Evolutionary conservation across 2,888 invertebrate species (phyloP).

Genomic region (Parnassius glacialis): DNA sequence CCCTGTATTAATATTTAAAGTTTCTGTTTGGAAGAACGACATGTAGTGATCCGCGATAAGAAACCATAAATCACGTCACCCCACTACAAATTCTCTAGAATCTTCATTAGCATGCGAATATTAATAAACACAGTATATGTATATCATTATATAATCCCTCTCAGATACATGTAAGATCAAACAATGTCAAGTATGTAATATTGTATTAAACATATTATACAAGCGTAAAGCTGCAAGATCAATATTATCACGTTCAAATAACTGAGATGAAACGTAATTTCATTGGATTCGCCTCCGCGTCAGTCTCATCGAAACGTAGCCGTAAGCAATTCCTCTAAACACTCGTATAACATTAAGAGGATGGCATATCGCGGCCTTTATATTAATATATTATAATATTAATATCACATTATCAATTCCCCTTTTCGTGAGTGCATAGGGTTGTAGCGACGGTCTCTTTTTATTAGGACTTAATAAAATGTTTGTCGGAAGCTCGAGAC

Average conservation of each 20-base stretch:
- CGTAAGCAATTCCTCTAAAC: slow-evolving; percentile 6
- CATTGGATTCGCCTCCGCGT: slow-evolving; percentile 46
- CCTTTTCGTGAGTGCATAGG: slow-evolving; percentile 33
- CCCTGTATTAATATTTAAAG: slow-evolving; percentile 65
- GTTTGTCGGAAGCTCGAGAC: slow-evolving; percentile 47
- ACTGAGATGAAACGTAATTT: slow-evolving; percentile 49
- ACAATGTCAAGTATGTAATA: slow-evolving; percentile 50
- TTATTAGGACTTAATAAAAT: slow-evolving; percentile 74
- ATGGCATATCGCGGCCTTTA: slow-evolving; percentile 26
- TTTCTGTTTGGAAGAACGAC: slow-evolving; percentile 51
- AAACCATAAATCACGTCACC: slow-evolving; percentile 20
- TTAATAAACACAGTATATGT: slow-evolving; percentile 4
- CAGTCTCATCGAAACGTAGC: slow-evolving; percentile 34
- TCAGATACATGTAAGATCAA: slow-evolving; percentile 49
- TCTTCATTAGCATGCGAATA: slow-evolving; percentile 16
- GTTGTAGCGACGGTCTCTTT: slow-evolving; percentile 40
- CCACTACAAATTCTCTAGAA: slow-evolving; percentile 4
- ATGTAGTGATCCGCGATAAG: slow-evolving; percentile 44
- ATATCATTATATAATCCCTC: slow-evolving; percentile 41
- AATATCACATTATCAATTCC: slow-evolving; percentile 40
- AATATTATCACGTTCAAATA: slow-evolving; percentile 59
- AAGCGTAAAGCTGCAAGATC: slow-evolving; percentile 47
- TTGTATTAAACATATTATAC: slow-evolving; percentile 32
- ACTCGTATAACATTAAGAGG: not conserved
- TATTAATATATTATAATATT: slow-evolving; percentile 16